Conservation (phyloP, 1,140 invertebrate genomes). For the Tetramorium alpestre region DNA sequence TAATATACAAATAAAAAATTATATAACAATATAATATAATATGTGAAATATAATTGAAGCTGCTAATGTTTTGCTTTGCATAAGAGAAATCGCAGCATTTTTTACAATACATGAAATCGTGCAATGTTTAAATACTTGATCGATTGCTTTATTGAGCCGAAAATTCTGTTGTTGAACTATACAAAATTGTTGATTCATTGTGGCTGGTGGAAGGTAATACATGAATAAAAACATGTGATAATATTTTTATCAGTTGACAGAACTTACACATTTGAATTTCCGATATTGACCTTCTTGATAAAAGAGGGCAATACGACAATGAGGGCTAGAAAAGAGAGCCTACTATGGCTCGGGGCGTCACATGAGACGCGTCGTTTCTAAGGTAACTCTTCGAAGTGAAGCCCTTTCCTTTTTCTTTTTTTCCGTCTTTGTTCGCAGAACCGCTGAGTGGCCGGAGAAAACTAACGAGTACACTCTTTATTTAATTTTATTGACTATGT, state of each 20-base stretch:
- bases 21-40: not conserved
- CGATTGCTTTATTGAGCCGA: not conserved
- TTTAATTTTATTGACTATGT: constrained; percentile 27
- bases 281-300: constrained; percentile 35
- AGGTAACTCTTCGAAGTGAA: constrained; percentile 38
- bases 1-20: not conserved
- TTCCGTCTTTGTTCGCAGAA: constrained; percentile 30
- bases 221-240: not conserved
- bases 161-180: not conserved
- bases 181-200: not conserved
- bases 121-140: not conserved
- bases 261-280: not conserved
- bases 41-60: not conserved
- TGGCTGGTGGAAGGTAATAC: not conserved
- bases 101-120: not conserved
- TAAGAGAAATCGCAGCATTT: not conserved
- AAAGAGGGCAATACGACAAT: constrained; percentile 24
- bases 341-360: constrained; percentile 22
- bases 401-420: constrained; percentile 23
- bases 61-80: not conserved
- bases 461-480: constrained; percentile 48
- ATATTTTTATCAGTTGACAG: constrained; percentile 3
- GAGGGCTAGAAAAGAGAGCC: not conserved
- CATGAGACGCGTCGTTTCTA: constrained; percentile 45
- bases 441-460: constrained; percentile 18